phyloP scores from a whole-genome alignment of 2,888 invertebrate species.

The Timandra comae region DNA sequence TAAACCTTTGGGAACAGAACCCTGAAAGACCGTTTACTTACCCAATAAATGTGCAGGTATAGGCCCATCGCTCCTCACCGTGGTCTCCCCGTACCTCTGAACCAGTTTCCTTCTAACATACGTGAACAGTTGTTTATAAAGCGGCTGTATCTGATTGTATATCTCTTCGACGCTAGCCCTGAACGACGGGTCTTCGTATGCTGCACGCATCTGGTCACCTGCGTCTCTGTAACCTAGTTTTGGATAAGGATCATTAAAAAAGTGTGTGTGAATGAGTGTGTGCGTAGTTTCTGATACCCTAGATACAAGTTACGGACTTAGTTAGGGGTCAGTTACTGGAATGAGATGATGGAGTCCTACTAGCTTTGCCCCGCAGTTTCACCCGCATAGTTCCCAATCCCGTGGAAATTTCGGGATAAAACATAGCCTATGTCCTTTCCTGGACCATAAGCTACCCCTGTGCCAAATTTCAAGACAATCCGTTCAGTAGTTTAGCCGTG shows the following conservation, averaged over 20 bases:
- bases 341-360: background rate
- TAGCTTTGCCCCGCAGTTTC: no score
- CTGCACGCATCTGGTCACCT: constrained; percentile 86
- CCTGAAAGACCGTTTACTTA: constrained; percentile 21
- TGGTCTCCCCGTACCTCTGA: constrained; percentile 78
- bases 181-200: constrained; percentile 84
- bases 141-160: constrained; percentile 81
- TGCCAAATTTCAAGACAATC: no score
- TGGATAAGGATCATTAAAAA: no score
- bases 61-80: constrained; percentile 81
- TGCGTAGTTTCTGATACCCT: no score
- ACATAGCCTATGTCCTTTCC: no score
- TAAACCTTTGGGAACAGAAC: background rate
- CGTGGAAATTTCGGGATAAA: no score
- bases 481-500: no score
- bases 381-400: no score
- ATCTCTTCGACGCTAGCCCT: constrained; percentile 74
- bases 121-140: constrained; percentile 89
- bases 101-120: constrained; percentile 84
- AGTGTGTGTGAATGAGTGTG: no score
- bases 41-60: constrained; percentile 90
- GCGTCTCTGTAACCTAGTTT: constrained; percentile 86
- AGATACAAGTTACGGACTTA: no score
- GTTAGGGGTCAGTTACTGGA: no score
- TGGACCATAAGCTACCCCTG: no score